Percentiles rank a stretch among this genome's conserved stretches.
These are phyloP conservation scores for Lophius piscatorius DNA, from an alignment of 2,113 vertebrate genomes.

Conservation along the genomic window DNA sequence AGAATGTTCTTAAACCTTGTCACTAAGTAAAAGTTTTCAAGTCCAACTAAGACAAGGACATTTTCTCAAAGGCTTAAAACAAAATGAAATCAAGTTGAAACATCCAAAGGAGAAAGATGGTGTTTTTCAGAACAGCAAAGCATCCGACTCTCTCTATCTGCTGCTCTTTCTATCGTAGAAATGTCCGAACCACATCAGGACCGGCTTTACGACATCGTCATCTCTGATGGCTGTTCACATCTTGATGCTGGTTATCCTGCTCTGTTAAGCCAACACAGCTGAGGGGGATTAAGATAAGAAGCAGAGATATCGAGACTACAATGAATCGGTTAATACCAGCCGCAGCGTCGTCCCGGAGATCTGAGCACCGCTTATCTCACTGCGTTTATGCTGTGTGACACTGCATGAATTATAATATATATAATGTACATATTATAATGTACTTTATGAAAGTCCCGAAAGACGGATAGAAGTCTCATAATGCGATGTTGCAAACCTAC, in stretches of 20 bases:
- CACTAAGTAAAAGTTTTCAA: background rate
- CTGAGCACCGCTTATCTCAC: background rate
- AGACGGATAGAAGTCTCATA: no score
- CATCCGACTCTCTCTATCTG: background rate
- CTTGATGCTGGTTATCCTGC: slow-evolving; percentile 15
- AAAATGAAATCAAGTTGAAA: background rate
- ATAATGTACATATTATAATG: no score
- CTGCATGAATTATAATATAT: no score
- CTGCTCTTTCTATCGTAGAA: slow-evolving; percentile 2
- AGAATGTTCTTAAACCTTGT: background rate
- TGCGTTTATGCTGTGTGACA: slow-evolving; percentile 3
- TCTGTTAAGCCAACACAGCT: slow-evolving; percentile 29
- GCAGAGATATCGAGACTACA: slow-evolving; percentile 9
- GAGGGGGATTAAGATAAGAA: slow-evolving; percentile 40
- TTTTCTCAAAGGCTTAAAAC: background rate
- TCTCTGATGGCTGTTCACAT: slow-evolving; percentile 38
- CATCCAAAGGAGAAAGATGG: background rate
- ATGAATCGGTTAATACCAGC: background rate
- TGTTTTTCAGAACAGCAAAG: background rate
- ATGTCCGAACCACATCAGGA: background rate
- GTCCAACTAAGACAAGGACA: background rate
- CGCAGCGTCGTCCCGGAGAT: slow-evolving; percentile 12
- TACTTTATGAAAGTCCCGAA: no score
- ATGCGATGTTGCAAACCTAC: no score
- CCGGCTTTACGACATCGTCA: no score